phyloP scores from a whole-genome alignment of 2,113 vertebrate species.

The Pristiophorus japonicus region DNA sequence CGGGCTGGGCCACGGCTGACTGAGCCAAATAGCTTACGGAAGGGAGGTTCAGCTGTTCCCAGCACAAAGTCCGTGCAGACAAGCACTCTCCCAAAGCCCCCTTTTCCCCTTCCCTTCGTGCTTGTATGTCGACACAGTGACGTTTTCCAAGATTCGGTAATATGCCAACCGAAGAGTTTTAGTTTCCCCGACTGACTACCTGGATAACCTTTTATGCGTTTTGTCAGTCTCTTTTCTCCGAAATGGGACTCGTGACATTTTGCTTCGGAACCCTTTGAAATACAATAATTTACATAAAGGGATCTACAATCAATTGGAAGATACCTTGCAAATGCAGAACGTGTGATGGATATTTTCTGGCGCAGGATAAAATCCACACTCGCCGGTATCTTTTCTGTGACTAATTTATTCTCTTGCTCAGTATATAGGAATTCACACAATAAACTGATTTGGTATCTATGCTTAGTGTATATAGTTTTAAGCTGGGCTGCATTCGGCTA shows the following conservation, averaged over 20 bases:
- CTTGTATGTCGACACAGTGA: not conserved
- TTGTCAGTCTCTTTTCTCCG: not conserved
- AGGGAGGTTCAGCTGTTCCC: not conserved
- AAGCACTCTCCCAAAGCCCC: not conserved
- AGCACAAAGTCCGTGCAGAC: not conserved
- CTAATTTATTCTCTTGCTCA: not conserved
- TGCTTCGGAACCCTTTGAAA: not conserved
- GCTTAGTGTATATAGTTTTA: not conserved
- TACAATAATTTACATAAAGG: not conserved
- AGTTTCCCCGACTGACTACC: not conserved
- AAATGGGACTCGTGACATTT: not conserved
- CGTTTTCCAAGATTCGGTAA: not conserved
- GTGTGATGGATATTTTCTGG: not conserved
- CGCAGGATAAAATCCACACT: not conserved
- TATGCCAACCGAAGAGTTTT: not conserved
- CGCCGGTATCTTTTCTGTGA: not conserved
- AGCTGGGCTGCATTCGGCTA: not conserved
- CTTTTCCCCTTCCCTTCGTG: no score
- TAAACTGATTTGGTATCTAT: not conserved
- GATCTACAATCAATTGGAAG: not conserved
- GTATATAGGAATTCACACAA: not conserved
- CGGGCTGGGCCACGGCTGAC: not conserved
- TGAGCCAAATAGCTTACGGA: not conserved
- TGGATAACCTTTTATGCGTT: not conserved
- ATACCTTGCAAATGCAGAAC: not conserved